These are phyloP conservation scores for Liparis tanakae DNA, from an alignment of 2,797 vertebrate species.

Conservation along the genomic window DNA sequence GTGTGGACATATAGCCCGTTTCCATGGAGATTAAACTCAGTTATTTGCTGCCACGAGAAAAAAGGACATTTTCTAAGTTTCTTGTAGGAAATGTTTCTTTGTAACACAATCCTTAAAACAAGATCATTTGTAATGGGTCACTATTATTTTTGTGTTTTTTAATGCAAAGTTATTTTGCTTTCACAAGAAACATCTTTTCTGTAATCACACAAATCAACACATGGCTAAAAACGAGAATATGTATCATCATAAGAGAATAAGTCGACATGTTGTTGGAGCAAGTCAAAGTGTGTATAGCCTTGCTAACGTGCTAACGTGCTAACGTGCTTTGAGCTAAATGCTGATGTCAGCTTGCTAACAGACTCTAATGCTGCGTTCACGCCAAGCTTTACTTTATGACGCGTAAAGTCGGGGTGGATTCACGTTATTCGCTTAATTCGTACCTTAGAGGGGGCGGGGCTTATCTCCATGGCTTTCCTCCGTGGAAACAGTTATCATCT, in stretches of 20 bases:
- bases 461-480: too few relatives aligned
- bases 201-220: background rate
- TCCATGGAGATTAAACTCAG: slow-evolving; percentile 5
- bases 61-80: background rate
- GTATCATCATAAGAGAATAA: background rate
- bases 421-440: too few relatives aligned
- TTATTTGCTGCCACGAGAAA: slow-evolving; percentile 2
- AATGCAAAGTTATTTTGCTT: background rate
- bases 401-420: too few relatives aligned
- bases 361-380: background rate
- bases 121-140: background rate
- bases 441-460: too few relatives aligned
- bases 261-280: background rate
- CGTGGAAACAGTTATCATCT: too few relatives aligned
- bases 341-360: slow-evolving; percentile 27
- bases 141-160: background rate
- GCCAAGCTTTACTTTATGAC: too few relatives aligned
- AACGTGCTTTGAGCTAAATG: background rate
- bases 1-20: background rate
- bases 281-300: background rate
- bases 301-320: background rate
- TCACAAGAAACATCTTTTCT: background rate
- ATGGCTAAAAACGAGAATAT: background rate
- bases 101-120: background rate
- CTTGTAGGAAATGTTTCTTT: background rate